These are phyloP conservation scores for Phengaris alcon DNA, from an alignment of 2,888 invertebrate genomes.

Conservation along the genomic window DNA sequence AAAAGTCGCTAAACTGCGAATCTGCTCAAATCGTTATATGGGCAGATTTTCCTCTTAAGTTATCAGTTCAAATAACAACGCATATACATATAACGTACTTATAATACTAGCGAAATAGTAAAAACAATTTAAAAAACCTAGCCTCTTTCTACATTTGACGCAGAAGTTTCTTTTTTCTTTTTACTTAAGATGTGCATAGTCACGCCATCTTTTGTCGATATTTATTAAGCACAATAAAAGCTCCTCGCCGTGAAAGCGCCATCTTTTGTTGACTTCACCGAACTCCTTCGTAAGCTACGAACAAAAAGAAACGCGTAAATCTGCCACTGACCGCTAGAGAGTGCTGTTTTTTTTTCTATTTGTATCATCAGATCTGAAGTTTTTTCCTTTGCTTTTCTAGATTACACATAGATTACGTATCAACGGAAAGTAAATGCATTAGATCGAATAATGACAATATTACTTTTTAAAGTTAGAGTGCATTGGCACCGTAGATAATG, in stretches of 20 bases:
- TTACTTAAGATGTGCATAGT: constrained; percentile 37
- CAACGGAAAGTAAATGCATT: constrained; percentile 4
- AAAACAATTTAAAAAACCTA: constrained; percentile 25
- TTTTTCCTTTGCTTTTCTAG: constrained; percentile 12
- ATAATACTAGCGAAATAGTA: background rate
- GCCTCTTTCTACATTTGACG: background rate
- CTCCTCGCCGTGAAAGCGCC: constrained; percentile 37
- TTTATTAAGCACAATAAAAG: background rate
- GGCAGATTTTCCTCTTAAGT: no score
- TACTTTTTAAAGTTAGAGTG: background rate
- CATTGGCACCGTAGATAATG: no score
- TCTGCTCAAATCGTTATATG: no score
- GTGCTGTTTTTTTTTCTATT: constrained; percentile 57
- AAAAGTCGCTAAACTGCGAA: no score
- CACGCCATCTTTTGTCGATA: constrained; percentile 51
- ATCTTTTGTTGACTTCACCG: constrained; percentile 41
- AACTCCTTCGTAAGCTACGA: constrained; percentile 37
- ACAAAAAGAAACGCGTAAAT: constrained; percentile 49
- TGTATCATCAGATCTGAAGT: constrained; percentile 42
- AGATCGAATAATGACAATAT: background rate
- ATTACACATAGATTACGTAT: background rate
- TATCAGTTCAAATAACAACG: background rate
- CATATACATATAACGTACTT: background rate
- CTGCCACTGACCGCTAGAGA: constrained; percentile 55
- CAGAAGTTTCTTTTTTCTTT: constrained; percentile 20